Evolutionary conservation across 2,797 vertebrate genomes (phyloP), one percentile per base, ranked within the genome.

Genomic region (Anguilla obscura): DNA sequence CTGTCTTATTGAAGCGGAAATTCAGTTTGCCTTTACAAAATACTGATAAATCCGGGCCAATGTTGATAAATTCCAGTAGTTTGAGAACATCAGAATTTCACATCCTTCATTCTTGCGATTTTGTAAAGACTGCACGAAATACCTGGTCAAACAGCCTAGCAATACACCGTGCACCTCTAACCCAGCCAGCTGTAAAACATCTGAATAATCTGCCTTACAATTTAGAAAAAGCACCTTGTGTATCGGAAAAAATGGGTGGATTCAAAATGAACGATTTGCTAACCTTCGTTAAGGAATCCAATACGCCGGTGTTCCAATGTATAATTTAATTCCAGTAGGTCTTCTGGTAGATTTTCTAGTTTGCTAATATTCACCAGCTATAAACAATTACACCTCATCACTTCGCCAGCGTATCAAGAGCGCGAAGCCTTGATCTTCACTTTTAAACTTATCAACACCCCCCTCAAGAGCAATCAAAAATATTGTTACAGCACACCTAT

Each of bases 351-450:
- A 66, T 63, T n/a, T 40, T 40, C 10, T 14, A 14, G 27, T 86
- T 36, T 54, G 24, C 40, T 50, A 71, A 69, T 71, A n/a, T 30
- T 71, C 24, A 86, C 14, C 63, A 27, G 40, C 45, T 82, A 69
- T 74, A n/a, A n/a, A 18, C 8, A 71, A 74, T 86, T 74, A 71
- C 66, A 86, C 18, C 48, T 69, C 88, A 56, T 33, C 48, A 80
- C 76, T 89, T 84, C 79, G 27, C 79, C 60, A 84, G 80, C 80
- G 79, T 80, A 74, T 84, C 88, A 86, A 89, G 80, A 58, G 85
- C 21, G 82, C 66, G 18, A 84, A 52, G 50, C 86, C 74, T 85
- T 48, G 50, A 84, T 80, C 33, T 82, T 84, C 56, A 83, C 76
- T 88, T 74, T 71, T 45, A 87, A 74, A 84, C 54, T 56, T 45